A percentile compares a stretch with the other conserved stretches of the same genome.
These are phyloP conservation scores for Syngnathus floridae DNA, from an alignment of 2,113 vertebrate genomes.

Conservation along the genomic window DNA sequence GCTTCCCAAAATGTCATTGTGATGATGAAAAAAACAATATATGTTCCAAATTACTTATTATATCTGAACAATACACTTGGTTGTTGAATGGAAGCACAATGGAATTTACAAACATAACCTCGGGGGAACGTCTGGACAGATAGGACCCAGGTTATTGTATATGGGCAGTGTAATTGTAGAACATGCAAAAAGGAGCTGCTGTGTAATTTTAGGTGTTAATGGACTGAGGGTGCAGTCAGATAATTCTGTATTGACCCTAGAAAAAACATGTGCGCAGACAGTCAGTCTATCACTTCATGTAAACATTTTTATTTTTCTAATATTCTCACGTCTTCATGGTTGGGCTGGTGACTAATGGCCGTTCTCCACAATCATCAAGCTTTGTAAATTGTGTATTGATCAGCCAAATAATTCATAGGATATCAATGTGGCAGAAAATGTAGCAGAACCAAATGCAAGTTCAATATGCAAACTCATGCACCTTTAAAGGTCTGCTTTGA, in stretches of 20 bases:
- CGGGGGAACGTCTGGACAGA: neutral
- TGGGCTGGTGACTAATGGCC: neutral
- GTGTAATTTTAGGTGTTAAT: neutral
- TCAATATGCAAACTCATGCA: neutral
- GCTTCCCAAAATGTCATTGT: neutral
- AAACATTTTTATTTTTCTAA: neutral
- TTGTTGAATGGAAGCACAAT: neutral
- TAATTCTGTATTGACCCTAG: neutral
- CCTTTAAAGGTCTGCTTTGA: neutral
- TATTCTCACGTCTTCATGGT: neutral
- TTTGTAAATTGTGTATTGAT: slow-evolving; percentile 2
- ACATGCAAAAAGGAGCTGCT: neutral
- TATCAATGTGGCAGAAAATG: neutral
- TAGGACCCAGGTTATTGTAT: neutral
- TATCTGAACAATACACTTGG: neutral
- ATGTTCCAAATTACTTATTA: neutral
- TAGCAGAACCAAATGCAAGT: neutral
- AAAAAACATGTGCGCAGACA: neutral
- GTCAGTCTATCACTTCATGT: neutral
- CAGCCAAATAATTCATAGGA: neutral
- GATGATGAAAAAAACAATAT: neutral
- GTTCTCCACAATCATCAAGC: neutral
- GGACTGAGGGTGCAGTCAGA: neutral
- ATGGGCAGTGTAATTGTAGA: neutral
- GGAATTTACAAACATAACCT: neutral